Conservation (phyloP, 2,888 invertebrate genomes). For the Rotaria macrura region DNA sequence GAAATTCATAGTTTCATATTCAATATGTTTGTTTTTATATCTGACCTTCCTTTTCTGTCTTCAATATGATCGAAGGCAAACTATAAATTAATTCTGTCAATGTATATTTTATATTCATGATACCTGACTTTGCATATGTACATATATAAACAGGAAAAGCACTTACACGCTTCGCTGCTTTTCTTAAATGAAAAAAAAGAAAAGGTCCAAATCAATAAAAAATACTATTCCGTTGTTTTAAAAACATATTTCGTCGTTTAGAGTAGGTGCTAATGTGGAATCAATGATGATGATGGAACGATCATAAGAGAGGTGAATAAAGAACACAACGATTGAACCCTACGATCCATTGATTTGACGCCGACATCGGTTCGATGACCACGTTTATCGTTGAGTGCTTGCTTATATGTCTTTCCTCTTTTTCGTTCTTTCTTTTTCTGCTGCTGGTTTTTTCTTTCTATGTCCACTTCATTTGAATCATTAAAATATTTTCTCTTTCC, state of each 20-base stretch:
- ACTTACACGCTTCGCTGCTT: background rate
- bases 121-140: background rate
- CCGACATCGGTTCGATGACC: background rate
- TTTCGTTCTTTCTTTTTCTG: background rate
- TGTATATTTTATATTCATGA: background rate
- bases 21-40: background rate
- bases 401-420: background rate
- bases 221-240: too few species aligned
- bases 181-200: background rate
- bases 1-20: background rate
- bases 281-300: background rate
- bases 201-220: background rate
- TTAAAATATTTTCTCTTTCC: background rate
- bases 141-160: background rate
- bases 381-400: background rate
- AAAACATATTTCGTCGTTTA: background rate
- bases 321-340: background rate
- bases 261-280: background rate
- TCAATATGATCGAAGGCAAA: background rate
- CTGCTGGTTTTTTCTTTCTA: background rate
- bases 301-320: background rate
- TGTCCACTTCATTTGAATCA: background rate
- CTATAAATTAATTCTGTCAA: background rate
- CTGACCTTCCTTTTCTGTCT: background rate
- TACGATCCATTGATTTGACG: background rate